Base-by-base conservation (phyloP, 64 coral and sea anemone genomes). In the Pachyseris speciosa region DNA sequence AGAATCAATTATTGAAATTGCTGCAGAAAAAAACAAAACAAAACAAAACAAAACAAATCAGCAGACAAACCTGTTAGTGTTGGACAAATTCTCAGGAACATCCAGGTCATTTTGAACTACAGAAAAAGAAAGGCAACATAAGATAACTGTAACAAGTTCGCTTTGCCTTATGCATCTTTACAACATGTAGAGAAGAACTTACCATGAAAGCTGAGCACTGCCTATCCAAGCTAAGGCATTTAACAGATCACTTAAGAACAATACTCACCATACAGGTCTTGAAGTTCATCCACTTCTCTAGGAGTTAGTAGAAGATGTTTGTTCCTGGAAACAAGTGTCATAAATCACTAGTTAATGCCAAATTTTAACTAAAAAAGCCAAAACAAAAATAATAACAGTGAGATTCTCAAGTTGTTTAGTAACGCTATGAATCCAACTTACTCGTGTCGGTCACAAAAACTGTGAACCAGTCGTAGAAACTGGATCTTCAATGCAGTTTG, bases 401-500 rank as follows among this genome's bases (percentile, higher is more conserved):
- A 55, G 55, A 57, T 36, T 28, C 2, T 8, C 5, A 83, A 4
- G 37, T 40, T 13, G 42, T 7, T 38, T 28, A 17, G 17, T 58
- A 59, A 60, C 2, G 4, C 10, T 36, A 29, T 24, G 25, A 39
- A 42, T 0, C 16, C 29, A 48, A 96, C 94, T 96, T 74, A 96
- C 93, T 98, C 96, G 80, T 98, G 96, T 0, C 93, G 93, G 61
- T 98, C 96, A 86, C 96, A 95, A 25, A 98, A 98, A 40, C 96
- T 98, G 78, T 98, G 96, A 17, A 98, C 85, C n/a, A 98, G 86
- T 22, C 96, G 87, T 19, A 98, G 86, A 67, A 98, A 98, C 52
- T 98, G 96, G 20, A 98, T 95, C 79, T 92, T 98, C 26, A 98
- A 69, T 37, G 96, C 93, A 58, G 89, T 92, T 78, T 98, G 93